These are phyloP conservation scores for Lycia hirtaria DNA, from an alignment of 2,888 invertebrate species.

Conservation along the genomic window DNA sequence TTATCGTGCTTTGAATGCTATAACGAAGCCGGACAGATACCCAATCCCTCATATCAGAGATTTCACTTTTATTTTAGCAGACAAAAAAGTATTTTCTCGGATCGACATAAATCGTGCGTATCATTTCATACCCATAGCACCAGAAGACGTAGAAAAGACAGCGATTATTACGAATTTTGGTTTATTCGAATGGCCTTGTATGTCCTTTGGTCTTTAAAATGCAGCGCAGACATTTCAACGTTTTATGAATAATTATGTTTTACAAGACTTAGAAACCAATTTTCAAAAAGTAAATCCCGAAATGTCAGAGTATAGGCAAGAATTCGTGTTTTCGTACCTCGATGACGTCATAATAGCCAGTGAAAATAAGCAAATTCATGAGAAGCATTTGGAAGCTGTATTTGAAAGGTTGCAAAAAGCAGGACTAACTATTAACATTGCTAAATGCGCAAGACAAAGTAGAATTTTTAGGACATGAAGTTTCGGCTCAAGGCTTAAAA, in stretches of 20 bases:
- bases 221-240: slow-evolving; percentile 2
- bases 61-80: slow-evolving; percentile 15
- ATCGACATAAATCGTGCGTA: not conserved
- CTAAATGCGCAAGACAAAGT: slow-evolving; percentile 13
- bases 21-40: slow-evolving; percentile 38
- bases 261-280: slow-evolving; percentile 52
- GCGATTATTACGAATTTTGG: slow-evolving; percentile 25
- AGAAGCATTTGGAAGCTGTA: slow-evolving; percentile 9
- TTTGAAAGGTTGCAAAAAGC: slow-evolving; percentile 6
- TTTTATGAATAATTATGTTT: slow-evolving; percentile 45
- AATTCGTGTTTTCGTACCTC: slow-evolving; percentile 9
- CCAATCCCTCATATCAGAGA: slow-evolving; percentile 28
- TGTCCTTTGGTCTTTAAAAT: not conserved
- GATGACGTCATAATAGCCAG: slow-evolving; percentile 11
- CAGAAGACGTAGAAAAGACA: slow-evolving; percentile 1
- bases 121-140: not conserved
- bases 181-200: slow-evolving; percentile 28
- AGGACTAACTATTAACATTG: slow-evolving; percentile 15
- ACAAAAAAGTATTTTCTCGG: slow-evolving; percentile 9
- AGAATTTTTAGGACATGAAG: slow-evolving; percentile 21
- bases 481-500: slow-evolving; percentile 1
- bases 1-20: slow-evolving; percentile 33
- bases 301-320: not conserved
- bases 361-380: not conserved
- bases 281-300: slow-evolving; percentile 4